phyloP scores from a whole-genome alignment of 2,797 vertebrate species.

The Coregonus sp. region DNA sequence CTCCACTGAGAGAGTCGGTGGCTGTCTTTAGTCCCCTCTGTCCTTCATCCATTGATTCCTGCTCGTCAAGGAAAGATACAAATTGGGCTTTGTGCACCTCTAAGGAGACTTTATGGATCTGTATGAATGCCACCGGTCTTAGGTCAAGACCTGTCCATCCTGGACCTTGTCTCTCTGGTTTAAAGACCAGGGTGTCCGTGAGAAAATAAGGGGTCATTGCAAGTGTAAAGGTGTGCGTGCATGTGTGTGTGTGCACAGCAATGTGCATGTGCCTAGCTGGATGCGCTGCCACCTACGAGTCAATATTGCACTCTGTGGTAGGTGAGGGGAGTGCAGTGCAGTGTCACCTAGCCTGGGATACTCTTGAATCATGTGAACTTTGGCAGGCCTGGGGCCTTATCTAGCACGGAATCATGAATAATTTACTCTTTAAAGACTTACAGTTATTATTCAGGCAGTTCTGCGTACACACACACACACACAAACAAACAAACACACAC shows the following conservation, averaged over 20 bases:
- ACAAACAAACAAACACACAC: not conserved
- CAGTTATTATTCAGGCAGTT: not conserved
- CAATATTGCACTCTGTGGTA: constrained; percentile 3
- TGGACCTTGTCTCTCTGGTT: constrained; percentile 15
- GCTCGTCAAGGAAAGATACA: constrained; percentile 44
- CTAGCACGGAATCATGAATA: constrained; percentile 32
- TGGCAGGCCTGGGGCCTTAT: constrained; percentile 31
- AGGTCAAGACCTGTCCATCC: constrained; percentile 14
- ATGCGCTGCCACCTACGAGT: constrained; percentile 29
- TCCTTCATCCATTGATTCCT: constrained; percentile 58
- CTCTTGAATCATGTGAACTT: constrained; percentile 17
- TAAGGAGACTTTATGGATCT: constrained; percentile 49
- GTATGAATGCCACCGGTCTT: constrained; percentile 14
- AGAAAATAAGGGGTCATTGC: not conserved
- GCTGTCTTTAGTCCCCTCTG: constrained; percentile 14
- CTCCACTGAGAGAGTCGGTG: constrained; percentile 38
- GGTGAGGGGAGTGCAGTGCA: not conserved
- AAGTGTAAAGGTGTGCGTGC: not conserved
- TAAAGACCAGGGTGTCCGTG: not conserved
- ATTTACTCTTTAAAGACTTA: constrained; percentile 29
- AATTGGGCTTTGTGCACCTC: constrained; percentile 43
- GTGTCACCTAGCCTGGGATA: constrained; percentile 34
- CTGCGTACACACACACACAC: not conserved
- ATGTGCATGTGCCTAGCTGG: not conserved
- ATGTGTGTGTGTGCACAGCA: not conserved